These are phyloP conservation scores for Argopecten irradians DNA, from an alignment of 1,140 invertebrate genomes.

Conservation along the genomic window DNA sequence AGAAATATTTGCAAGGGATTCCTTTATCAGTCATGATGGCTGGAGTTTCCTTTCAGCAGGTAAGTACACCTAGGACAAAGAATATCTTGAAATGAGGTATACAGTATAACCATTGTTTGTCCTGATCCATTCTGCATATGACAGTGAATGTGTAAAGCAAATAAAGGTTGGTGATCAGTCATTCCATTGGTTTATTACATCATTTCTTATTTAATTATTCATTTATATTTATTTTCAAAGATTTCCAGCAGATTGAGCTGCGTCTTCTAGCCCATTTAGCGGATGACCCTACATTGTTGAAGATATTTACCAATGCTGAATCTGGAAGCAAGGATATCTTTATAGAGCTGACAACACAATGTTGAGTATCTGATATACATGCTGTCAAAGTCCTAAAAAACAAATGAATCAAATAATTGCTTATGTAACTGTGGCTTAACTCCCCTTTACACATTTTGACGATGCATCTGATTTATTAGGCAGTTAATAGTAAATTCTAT, in stretches of 20 bases:
- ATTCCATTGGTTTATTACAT: not conserved
- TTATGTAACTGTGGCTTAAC: no score
- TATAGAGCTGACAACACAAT: conserved; percentile 77
- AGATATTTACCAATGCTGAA: conserved; percentile 71
- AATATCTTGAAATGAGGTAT: no score
- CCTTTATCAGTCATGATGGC: conserved; percentile 64
- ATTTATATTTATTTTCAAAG: conserved; percentile 65
- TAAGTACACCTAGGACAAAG: conserved; percentile 39
- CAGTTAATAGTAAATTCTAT: no score
- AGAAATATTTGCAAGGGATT: conserved; percentile 69
- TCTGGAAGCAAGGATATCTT: conserved; percentile 78
- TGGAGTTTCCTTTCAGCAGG: conserved; percentile 69
- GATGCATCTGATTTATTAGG: no score
- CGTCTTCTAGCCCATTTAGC: conserved; percentile 80
- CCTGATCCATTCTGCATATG: no score
- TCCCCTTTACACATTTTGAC: no score
- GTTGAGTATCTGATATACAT: conserved; percentile 73
- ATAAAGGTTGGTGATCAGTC: not conserved
- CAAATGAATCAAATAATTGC: no score
- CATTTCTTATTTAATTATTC: not conserved
- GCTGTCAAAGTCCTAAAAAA: no score
- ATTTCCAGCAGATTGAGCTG: conserved; percentile 82
- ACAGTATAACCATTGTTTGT: no score
- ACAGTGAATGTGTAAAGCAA: not conserved
- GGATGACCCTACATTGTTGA: conserved; percentile 76